phyloP scores from a whole-genome alignment of 2,888 invertebrate genomes.

The Acronicta leporina region DNA sequence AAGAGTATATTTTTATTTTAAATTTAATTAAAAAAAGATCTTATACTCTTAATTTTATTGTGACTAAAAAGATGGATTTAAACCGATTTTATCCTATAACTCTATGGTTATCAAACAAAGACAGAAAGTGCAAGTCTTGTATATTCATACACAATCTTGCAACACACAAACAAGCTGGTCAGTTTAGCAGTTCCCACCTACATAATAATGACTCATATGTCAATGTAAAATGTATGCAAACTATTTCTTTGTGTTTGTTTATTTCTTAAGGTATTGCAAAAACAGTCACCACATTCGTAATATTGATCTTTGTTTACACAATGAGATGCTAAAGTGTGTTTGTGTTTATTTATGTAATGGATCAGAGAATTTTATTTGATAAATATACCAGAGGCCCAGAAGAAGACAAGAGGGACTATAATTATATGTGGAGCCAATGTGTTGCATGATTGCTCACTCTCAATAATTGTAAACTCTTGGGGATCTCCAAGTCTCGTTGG shows the following conservation, averaged over 20 bases:
- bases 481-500: too few relatives aligned
- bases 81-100: too few relatives aligned
- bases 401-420: too few relatives aligned
- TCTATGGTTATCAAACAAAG: too few relatives aligned
- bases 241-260: slow-evolving; percentile 56
- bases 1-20: too few relatives aligned
- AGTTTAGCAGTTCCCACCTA: slow-evolving; percentile 25
- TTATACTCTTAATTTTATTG: too few relatives aligned
- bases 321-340: background rate
- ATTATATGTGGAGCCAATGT: too few relatives aligned
- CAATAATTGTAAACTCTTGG: too few relatives aligned
- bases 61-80: too few relatives aligned
- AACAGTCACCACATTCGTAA: slow-evolving; percentile 24
- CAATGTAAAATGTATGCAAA: slow-evolving; percentile 38
- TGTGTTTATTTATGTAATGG: background rate
- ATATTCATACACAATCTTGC: background rate
- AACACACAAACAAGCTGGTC: slow-evolving; percentile 28
- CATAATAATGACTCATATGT: slow-evolving; percentile 49
- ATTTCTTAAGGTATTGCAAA: slow-evolving; percentile 49
- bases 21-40: too few relatives aligned
- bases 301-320: slow-evolving; percentile 1
- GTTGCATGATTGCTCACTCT: too few relatives aligned
- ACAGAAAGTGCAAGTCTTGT: slow-evolving; percentile 4
- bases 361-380: background rate
- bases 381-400: too few relatives aligned